These are phyloP conservation scores for Eptatretus burgeri DNA, from an alignment of 2,113 vertebrate genomes.

Conservation along the genomic window DNA sequence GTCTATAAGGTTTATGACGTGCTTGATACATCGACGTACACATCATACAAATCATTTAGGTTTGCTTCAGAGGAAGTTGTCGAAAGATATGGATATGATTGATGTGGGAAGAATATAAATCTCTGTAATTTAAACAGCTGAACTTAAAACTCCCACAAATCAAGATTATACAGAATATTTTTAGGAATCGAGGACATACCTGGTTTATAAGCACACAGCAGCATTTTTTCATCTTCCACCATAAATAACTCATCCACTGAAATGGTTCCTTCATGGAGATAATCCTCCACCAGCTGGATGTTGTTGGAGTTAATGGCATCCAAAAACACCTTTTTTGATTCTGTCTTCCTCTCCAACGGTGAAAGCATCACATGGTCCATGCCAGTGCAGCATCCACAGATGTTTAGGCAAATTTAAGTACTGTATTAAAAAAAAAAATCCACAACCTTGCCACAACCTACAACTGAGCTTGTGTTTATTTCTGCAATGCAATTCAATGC, in stretches of 20 bases:
- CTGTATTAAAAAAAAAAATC: too few species aligned
- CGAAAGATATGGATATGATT: background rate
- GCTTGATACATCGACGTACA: background rate
- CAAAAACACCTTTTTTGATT: background rate
- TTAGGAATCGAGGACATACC: background rate
- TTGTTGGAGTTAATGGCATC: slow-evolving; percentile 3
- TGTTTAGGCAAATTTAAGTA: too few species aligned
- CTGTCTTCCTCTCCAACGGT: background rate
- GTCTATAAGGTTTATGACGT: background rate
- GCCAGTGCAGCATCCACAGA: too few species aligned
- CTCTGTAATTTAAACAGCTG: background rate
- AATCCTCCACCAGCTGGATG: slow-evolving; percentile 5
- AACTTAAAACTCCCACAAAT: background rate
- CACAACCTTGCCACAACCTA: too few species aligned
- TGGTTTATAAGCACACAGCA: slow-evolving; percentile 3
- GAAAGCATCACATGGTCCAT: background rate
- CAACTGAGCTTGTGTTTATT: too few species aligned
- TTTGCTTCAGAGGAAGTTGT: background rate
- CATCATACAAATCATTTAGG: background rate
- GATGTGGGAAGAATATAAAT: background rate
- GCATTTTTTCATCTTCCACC: slow-evolving; percentile 2
- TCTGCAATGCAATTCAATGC: too few species aligned
- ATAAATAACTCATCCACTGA: background rate
- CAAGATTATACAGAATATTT: background rate
- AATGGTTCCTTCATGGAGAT: background rate